Evolutionary conservation across 2,113 vertebrate species (phyloP), one percentile per base, ranked within the genome.

Genomic region (Anguilla rostrata): DNA sequence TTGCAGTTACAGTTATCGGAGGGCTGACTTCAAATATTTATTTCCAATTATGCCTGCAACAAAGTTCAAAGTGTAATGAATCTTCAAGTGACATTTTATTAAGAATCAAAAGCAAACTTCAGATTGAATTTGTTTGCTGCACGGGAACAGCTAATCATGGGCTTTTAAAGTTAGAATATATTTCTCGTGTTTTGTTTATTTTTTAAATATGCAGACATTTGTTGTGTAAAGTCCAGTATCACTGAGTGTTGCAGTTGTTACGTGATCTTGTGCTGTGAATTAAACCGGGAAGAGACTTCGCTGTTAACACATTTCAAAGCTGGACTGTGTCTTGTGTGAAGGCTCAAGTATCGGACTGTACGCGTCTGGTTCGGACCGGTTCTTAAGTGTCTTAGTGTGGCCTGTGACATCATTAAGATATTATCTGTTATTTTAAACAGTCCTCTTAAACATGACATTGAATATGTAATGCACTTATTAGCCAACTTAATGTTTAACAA

Each of bases 11-110:
- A 88, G 90, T 90, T 90, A 94, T 94, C 93, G 93, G 93, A 91
- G 93, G 93, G 89, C 94, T 91, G 91, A 93, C 93, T 91, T 95
- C 90, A 96, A 96, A 95, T 95, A 94, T 95, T 96, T 93, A 92
- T 94, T 92, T 91, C 86, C 94, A 95, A 96, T 97, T 96, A 95
- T 89, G 95, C 93, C 92, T 0, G 6, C 91, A 88, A 89, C 91
- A 90, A 92, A 94, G 93, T 97, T 96, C 94, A 95, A 94, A 96
- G 93, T 93, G 91, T 88, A 91, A 90, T 91, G 92, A 91, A 92
- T 95, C 92, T 93, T 87, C 90, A 92, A 89, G 89, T 92, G 92
- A 93, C 89, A 90, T 93, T 90, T 80, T 87, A 89, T 91, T 93
- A 93, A 92, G 92, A 93, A 92, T 93, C 93, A 91, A 90, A 91